Evolutionary conservation across 1,140 invertebrate genomes (phyloP).

Genomic region (Heliconius congener): DNA sequence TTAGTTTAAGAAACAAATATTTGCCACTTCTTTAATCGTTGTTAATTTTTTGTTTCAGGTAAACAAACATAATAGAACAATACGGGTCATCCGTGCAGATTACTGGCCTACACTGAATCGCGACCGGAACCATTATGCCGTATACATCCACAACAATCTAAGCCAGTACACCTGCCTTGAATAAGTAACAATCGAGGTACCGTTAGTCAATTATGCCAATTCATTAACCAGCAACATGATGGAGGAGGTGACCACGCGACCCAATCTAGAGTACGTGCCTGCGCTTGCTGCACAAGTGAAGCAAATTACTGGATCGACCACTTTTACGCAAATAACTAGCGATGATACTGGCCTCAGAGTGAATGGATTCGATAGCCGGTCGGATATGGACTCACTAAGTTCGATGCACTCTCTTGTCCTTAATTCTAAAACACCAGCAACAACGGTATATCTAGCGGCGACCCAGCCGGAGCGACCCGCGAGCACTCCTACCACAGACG

Average conservation of each 20-base stretch:
- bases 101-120: constrained; percentile 68
- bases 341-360: constrained; percentile 57
- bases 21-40: too few relatives aligned
- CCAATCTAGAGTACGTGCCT: constrained; percentile 71
- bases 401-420: constrained; percentile 80
- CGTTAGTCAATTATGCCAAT: constrained; percentile 74
- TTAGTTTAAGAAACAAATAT: too few relatives aligned
- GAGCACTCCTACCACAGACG: constrained; percentile 67
- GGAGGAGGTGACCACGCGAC: constrained; percentile 70
- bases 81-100: constrained; percentile 58
- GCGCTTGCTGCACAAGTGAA: constrained; percentile 65
- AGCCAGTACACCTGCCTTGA: constrained; percentile 63
- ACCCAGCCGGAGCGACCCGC: constrained; percentile 76
- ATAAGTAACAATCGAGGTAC: constrained; percentile 56
- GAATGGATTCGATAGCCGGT: constrained; percentile 63
- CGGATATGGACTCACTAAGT: constrained; percentile 70
- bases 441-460: constrained; percentile 85
- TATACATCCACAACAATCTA: constrained; percentile 70
- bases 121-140: constrained; percentile 78
- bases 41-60: constrained; percentile 60
- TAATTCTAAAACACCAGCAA: constrained; percentile 76
- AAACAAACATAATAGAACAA: constrained; percentile 59
- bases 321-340: constrained; percentile 72
- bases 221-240: constrained; percentile 66
- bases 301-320: constrained; percentile 65